A percentile compares a stretch with the other conserved stretches of the same genome.
These are phyloP conservation scores for Microcebus murinus DNA, from an alignment of 2,113 vertebrate genomes.

Conservation along the genomic window DNA sequence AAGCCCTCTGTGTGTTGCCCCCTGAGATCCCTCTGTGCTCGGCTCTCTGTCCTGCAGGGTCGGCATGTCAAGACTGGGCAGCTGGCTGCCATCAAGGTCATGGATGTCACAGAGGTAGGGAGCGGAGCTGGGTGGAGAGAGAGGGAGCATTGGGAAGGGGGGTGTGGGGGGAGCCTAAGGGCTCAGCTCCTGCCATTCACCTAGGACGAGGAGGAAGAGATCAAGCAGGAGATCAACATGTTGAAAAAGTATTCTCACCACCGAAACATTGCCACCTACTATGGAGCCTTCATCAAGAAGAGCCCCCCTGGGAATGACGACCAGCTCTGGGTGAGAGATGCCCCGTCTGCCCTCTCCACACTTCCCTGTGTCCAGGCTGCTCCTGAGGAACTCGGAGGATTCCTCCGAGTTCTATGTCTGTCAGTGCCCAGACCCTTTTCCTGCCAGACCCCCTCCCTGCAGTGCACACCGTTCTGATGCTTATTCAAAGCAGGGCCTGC, in stretches of 20 bases:
- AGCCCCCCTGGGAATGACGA: slow-evolving; percentile 95
- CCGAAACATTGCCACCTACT: slow-evolving; percentile 96
- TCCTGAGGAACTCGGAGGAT: background rate
- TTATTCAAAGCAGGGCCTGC: background rate
- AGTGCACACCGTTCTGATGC: background rate
- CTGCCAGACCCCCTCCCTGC: background rate
- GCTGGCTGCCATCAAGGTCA: slow-evolving; percentile 96
- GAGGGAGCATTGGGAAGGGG: background rate
- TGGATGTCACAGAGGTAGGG: slow-evolving; percentile 93
- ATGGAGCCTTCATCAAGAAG: slow-evolving; percentile 96
- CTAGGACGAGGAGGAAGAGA: slow-evolving; percentile 95
- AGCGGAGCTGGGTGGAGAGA: background rate
- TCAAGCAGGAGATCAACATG: slow-evolving; percentile 98
- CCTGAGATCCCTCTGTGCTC: background rate
- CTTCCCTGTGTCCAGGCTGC: background rate
- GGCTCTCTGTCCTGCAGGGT: slow-evolving; percentile 83
- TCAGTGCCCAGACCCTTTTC: background rate
- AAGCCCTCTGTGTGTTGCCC: background rate
- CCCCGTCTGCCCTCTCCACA: background rate
- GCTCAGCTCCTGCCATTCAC: background rate
- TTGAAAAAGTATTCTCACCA: slow-evolving; percentile 97
- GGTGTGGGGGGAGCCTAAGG: background rate
- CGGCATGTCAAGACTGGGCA: slow-evolving; percentile 95
- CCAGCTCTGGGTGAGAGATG: slow-evolving; percentile 92
- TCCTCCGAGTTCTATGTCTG: no score